Conservation (phyloP, 2,888 invertebrate genomes). For the Actias luna region DNA sequence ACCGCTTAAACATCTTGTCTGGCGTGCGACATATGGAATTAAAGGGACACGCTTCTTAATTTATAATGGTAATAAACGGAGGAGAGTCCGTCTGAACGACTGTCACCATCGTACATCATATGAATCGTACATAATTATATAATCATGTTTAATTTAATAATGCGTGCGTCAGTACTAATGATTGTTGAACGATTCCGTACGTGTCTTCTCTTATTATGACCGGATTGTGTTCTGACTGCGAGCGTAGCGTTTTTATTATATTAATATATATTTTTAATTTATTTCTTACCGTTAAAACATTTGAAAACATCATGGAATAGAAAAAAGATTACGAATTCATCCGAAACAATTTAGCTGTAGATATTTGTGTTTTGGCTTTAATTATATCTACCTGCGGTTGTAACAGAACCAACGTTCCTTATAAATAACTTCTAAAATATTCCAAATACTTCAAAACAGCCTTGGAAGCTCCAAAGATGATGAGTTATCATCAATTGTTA, state of each 20-base stretch:
- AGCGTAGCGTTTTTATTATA: conserved; percentile 6
- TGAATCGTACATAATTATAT: conserved; percentile 17
- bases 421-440: no score
- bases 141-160: conserved; percentile 25
- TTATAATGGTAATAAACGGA: conserved; percentile 15
- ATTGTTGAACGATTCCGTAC: conserved; percentile 34
- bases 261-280: conserved; percentile 17
- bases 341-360: no score
- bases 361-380: conserved; percentile 11
- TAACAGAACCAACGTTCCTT: no score
- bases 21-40: conserved; percentile 7
- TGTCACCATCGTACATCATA: conserved; percentile 14
- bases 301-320: background rate
- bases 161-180: conserved; percentile 34
- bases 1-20: conserved; percentile 8
- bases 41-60: conserved; percentile 6
- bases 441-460: no score
- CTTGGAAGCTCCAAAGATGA: background rate
- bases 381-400: no score
- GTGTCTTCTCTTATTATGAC: conserved; percentile 28
- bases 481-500: background rate
- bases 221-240: conserved; percentile 13
- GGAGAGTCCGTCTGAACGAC: conserved; percentile 11
- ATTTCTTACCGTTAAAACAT: conserved; percentile 6
- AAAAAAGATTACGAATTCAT: background rate